Percentiles rank a stretch among this genome's conserved stretches.
Evolutionary conservation across 2,797 vertebrate genomes (phyloP).

Genomic region (Notolabrus celidotus): DNA sequence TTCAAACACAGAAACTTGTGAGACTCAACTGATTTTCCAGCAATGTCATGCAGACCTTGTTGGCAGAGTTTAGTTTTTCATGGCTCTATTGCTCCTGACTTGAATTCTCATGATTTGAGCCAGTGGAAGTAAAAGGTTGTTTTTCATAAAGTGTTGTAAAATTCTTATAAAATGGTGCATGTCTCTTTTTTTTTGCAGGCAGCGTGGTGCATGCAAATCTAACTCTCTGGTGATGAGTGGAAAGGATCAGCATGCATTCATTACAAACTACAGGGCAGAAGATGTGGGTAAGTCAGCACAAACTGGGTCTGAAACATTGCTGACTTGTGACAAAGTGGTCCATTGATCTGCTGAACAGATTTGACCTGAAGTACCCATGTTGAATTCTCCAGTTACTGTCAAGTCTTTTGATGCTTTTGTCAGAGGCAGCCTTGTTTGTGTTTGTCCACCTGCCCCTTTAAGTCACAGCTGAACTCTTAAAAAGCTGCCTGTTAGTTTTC

Average conservation of each 20-base stretch:
- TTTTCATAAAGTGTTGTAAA: neutral
- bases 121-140: slow-evolving; percentile 19
- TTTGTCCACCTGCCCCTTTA: slow-evolving; percentile 73
- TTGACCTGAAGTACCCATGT: slow-evolving; percentile 48
- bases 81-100: slow-evolving; percentile 1
- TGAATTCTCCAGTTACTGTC: slow-evolving; percentile 53
- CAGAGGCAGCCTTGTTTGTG: slow-evolving; percentile 49
- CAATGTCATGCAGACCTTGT: slow-evolving; percentile 58
- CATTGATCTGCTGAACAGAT: slow-evolving; percentile 52
- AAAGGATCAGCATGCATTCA: slow-evolving; percentile 65
- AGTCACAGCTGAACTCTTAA: slow-evolving; percentile 62
- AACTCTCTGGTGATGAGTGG: slow-evolving; percentile 79
- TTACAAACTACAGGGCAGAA: slow-evolving; percentile 70
- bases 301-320: slow-evolving; percentile 24
- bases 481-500: slow-evolving; percentile 43
- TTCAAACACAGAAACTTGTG: slow-evolving; percentile 19
- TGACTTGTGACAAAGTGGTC: slow-evolving; percentile 42
- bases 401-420: slow-evolving; percentile 62
- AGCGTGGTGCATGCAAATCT: slow-evolving; percentile 8
- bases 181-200: slow-evolving; percentile 35
- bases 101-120: slow-evolving; percentile 25
- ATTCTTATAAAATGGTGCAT: neutral
- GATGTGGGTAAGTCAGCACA: slow-evolving; percentile 80
- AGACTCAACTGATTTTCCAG: slow-evolving; percentile 36
- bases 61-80: slow-evolving; percentile 40